These are phyloP conservation scores for Caenorhabditis japonica DNA, from an alignment of 2,888 invertebrate species.

Conservation along the genomic window DNA sequence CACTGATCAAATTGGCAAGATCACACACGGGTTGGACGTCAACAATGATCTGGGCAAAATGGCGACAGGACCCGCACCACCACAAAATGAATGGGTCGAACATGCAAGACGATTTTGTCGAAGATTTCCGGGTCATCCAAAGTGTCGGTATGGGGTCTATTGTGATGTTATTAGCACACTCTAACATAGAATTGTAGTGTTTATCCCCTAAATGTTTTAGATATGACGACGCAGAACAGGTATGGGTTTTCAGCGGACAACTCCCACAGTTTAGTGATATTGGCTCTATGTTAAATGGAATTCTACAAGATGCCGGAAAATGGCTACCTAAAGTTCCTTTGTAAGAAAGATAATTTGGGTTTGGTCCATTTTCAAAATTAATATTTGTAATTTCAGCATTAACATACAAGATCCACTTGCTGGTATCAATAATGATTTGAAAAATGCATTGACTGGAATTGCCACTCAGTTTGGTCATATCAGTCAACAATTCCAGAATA, in stretches of 20 bases:
- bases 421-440: constrained; percentile 42
- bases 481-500: constrained; percentile 32
- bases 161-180: too few species aligned
- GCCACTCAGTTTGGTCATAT: constrained; percentile 45
- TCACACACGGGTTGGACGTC: constrained; percentile 36
- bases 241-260: constrained; percentile 48
- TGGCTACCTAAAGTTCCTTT: constrained; percentile 57
- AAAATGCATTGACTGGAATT: constrained; percentile 34
- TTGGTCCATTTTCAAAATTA: background rate
- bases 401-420: constrained; percentile 58
- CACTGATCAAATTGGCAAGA: constrained; percentile 28
- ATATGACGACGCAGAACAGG: constrained; percentile 21
- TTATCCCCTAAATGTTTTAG: constrained; percentile 9
- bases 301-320: constrained; percentile 49
- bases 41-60: constrained; percentile 43
- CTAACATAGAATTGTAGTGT: too few species aligned
- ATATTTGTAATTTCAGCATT: constrained; percentile 27
- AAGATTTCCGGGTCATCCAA: constrained; percentile 59
- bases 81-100: constrained; percentile 48
- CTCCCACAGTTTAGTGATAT: constrained; percentile 54
- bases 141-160: constrained; percentile 59
- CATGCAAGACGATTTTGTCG: constrained; percentile 59
- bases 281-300: constrained; percentile 44
- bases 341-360: constrained; percentile 23
- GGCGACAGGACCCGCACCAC: constrained; percentile 44